A percentile compares a stretch with the other conserved stretches of the same genome.
phyloP scores from a whole-genome alignment of 2,888 invertebrate species.

The Oithona nana region DNA sequence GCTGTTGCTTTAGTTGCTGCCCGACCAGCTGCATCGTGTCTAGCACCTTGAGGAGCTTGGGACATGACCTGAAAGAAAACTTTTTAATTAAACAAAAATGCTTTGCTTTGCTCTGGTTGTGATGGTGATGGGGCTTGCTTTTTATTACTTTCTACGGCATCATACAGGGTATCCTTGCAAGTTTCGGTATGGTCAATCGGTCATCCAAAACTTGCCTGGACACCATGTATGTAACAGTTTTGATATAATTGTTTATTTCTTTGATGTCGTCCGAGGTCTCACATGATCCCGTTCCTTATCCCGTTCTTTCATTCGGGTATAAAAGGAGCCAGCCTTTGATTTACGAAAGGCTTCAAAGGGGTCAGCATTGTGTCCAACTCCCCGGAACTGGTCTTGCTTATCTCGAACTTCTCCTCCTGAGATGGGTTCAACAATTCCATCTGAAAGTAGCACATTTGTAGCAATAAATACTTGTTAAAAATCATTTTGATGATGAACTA shows the following conservation, averaged over 20 bases:
- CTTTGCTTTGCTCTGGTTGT: too few species aligned
- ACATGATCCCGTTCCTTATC: conserved; percentile 35
- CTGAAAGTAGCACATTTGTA: too few species aligned
- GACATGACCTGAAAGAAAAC: neutral
- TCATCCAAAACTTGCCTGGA: too few species aligned
- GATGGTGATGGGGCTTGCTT: too few species aligned
- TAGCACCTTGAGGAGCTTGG: neutral
- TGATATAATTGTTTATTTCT: neutral
- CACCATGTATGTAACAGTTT: too few species aligned
- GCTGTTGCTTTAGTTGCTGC: conserved; percentile 11
- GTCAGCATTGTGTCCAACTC: conserved; percentile 68
- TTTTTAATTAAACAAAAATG: neutral
- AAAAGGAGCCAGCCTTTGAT: conserved; percentile 83
- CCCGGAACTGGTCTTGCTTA: conserved; percentile 78
- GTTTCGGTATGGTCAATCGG: too few species aligned
- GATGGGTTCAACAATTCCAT: conserved; percentile 87
- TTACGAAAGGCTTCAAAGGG: conserved; percentile 94
- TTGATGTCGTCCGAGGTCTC: neutral
- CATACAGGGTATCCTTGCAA: too few species aligned
- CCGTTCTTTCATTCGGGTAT: conserved; percentile 76
- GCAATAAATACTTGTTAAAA: too few species aligned
- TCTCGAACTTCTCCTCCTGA: conserved; percentile 70
- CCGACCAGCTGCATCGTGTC: neutral
- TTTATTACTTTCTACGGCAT: too few species aligned
- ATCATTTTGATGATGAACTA: too few species aligned